phyloP scores from a whole-genome alignment of 2,888 invertebrate species.

The Lasioglossum pauxillum region DNA sequence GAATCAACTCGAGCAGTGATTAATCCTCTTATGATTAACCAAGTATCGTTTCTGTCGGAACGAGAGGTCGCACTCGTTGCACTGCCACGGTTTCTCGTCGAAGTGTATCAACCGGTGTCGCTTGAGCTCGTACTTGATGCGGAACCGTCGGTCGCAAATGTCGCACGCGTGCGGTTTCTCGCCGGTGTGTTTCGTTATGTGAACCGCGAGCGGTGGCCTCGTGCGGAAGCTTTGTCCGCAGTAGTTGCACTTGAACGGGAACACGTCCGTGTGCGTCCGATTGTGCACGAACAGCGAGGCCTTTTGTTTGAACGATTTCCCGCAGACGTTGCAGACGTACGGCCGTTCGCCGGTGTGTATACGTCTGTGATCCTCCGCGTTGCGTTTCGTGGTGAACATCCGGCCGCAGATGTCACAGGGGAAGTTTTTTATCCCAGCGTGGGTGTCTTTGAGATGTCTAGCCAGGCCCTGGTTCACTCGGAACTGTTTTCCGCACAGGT shows the following conservation, averaged over 20 bases:
- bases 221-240: constrained; percentile 88
- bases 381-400: constrained; percentile 87
- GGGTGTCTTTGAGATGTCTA: constrained; percentile 88
- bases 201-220: constrained; percentile 86
- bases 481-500: constrained; percentile 89
- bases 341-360: constrained; percentile 80
- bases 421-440: constrained; percentile 87
- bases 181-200: constrained; percentile 87
- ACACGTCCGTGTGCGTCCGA: constrained; percentile 86
- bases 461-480: constrained; percentile 88
- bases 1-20: constrained; percentile 76
- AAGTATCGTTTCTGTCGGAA: constrained; percentile 86
- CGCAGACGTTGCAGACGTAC: constrained; percentile 86
- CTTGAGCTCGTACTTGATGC: constrained; percentile 87
- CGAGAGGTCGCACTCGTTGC: constrained; percentile 83
- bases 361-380: constrained; percentile 85
- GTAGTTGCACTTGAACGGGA: constrained; percentile 87
- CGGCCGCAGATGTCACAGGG: constrained; percentile 86
- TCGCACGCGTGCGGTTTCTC: constrained; percentile 87
- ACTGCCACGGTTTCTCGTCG: constrained; percentile 85
- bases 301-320: constrained; percentile 88
- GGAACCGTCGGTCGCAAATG: constrained; percentile 86
- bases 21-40: constrained; percentile 85
- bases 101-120: constrained; percentile 86
- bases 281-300: constrained; percentile 88